phyloP scores from a whole-genome alignment of 2,797 vertebrate genomes.

The Artibeus lituratus region DNA sequence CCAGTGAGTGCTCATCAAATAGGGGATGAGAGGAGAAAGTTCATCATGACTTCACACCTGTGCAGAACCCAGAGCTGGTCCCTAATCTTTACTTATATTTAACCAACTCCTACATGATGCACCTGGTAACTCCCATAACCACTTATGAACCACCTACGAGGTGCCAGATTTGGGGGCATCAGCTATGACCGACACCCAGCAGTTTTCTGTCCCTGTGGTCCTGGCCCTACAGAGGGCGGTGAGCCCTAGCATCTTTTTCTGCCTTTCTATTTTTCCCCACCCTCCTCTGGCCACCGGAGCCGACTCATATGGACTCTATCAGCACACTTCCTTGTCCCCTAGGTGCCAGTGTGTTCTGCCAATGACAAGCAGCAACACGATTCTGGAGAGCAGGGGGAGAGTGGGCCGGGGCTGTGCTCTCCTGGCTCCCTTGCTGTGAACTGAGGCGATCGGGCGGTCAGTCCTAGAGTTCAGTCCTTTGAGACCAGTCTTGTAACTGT shows the following conservation, averaged over 20 bases:
- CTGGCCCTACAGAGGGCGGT: not conserved
- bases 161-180: not conserved
- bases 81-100: not conserved
- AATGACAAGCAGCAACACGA: fast-evolving
- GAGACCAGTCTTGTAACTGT: not conserved
- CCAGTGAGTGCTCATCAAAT: not conserved
- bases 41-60: not conserved
- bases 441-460: not conserved
- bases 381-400: not conserved
- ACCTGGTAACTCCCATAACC: not conserved
- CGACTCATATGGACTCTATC: fast-evolving
- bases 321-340: not conserved
- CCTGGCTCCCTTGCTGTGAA: not conserved
- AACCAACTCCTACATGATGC: not conserved
- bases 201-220: not conserved
- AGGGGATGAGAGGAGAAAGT: not conserved
- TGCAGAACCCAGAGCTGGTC: not conserved
- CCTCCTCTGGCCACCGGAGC: not conserved
- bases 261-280: not conserved
- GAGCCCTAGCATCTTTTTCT: too few species aligned
- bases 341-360: not conserved
- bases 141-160: fast-evolving
- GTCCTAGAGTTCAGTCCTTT: not conserved
- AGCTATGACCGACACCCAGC: not conserved
- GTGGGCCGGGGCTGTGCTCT: too few species aligned